Evolutionary conservation across 2,797 vertebrate genomes (phyloP).

Genomic region (Myotis findleyi): DNA sequence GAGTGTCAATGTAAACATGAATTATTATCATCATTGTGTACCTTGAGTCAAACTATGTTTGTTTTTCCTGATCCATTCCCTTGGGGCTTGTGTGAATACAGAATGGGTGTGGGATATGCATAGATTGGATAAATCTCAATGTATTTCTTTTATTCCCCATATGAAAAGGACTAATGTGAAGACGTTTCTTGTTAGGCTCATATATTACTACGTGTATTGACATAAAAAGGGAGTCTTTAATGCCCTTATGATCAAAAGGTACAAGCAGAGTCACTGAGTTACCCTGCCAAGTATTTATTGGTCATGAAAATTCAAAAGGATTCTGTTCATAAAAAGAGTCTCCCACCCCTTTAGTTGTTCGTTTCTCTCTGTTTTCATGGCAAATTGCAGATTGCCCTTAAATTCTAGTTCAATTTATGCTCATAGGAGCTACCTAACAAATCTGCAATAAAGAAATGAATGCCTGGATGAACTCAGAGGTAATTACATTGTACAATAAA

Average conservation of each 20-base stretch:
- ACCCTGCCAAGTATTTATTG: constrained; percentile 60
- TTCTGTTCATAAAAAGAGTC: constrained; percentile 52
- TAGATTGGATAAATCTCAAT: constrained; percentile 33
- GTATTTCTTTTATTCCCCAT: constrained; percentile 52
- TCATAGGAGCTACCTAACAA: constrained; percentile 48
- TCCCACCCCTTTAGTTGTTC: neutral
- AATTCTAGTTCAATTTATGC: constrained; percentile 38
- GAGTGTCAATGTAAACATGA: constrained; percentile 36
- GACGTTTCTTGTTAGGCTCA: constrained; percentile 57
- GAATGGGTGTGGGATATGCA: constrained; percentile 30
- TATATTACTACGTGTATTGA: constrained; percentile 62
- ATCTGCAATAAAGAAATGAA: constrained; percentile 1
- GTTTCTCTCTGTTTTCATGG: constrained; percentile 50
- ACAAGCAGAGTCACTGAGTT: constrained; percentile 62
- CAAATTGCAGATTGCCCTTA: constrained; percentile 41
- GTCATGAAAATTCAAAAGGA: constrained; percentile 68
- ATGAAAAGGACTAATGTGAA: constrained; percentile 50
- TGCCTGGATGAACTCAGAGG: constrained; percentile 32
- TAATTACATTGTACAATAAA: constrained; percentile 52
- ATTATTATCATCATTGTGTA: constrained; percentile 42
- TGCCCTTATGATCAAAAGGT: constrained; percentile 69
- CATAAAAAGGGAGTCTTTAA: constrained; percentile 66
- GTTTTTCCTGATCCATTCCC: constrained; percentile 16
- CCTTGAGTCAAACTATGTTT: constrained; percentile 57
- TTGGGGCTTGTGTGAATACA: constrained; percentile 45